Conservation (phyloP, 2,888 invertebrate genomes). For the Tenthredo scrophulariae region DNA sequence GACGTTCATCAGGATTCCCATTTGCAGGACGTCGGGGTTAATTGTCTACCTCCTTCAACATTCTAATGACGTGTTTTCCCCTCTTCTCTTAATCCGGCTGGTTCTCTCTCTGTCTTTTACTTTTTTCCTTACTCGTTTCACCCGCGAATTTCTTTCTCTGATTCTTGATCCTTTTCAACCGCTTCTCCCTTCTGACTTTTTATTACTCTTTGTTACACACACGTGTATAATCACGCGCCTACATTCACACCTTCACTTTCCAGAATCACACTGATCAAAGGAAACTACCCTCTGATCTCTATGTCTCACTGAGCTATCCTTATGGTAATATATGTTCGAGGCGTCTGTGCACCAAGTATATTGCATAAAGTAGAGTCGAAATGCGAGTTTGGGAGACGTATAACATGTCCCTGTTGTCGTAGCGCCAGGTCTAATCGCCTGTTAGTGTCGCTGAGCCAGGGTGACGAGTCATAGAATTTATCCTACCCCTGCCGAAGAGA, state of each 20-base stretch:
- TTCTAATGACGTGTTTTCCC: constrained; percentile 37
- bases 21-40: constrained; percentile 45
- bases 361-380: not conserved
- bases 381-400: not conserved
- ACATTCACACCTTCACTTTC: not conserved
- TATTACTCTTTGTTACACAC: not conserved
- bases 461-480: too few relatives aligned
- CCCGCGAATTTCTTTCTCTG: not conserved
- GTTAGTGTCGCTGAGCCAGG: too few relatives aligned
- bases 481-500: too few relatives aligned
- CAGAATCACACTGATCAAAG: not conserved
- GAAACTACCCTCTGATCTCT: constrained; percentile 1
- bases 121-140: not conserved
- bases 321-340: not conserved
- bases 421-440: too few relatives aligned
- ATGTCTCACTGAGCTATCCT: not conserved
- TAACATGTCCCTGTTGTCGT: not conserved
- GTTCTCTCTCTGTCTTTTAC: not conserved
- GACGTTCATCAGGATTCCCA: constrained; percentile 48
- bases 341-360: not conserved
- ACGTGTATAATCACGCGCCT: not conserved
- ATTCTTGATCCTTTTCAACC: not conserved
- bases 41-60: constrained; percentile 47
- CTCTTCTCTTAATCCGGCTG: not conserved
- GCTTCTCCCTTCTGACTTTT: not conserved